A percentile compares a stretch with the other conserved stretches of the same genome.
Evolutionary conservation across 2,888 invertebrate species (phyloP).

Genomic region (Microchrysa polita): DNA sequence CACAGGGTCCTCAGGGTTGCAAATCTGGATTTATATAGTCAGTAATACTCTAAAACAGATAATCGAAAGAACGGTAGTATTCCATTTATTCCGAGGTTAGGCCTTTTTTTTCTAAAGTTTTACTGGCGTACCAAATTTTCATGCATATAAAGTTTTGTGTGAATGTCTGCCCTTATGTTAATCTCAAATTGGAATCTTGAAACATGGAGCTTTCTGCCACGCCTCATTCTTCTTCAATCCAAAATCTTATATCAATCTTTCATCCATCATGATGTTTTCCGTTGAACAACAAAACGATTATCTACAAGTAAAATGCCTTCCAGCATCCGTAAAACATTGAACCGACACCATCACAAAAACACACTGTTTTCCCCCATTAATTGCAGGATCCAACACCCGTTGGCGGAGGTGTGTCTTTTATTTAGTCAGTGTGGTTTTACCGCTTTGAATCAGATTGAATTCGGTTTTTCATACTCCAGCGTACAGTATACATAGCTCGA

Average conservation of each 20-base stretch:
- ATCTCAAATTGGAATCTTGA: too few relatives aligned
- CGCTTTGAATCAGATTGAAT: constrained; percentile 8
- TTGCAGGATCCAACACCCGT: constrained; percentile 36
- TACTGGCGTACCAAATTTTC: too few relatives aligned
- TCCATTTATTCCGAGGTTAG: too few relatives aligned
- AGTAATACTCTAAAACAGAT: too few relatives aligned
- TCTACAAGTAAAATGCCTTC: constrained; percentile 7
- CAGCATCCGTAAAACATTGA: constrained; percentile 37
- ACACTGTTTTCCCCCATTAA: constrained; percentile 48
- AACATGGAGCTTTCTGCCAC: too few relatives aligned
- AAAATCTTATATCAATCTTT: constrained; percentile 22
- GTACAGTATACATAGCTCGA: not conserved
- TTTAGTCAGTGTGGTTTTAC: constrained; percentile 22
- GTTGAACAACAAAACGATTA: not conserved
- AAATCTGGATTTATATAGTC: too few relatives aligned
- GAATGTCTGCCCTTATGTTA: too few relatives aligned
- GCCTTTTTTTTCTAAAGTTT: too few relatives aligned
- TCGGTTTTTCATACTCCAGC: constrained; percentile 11
- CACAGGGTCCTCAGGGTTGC: too few relatives aligned
- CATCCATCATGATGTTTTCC: not conserved
- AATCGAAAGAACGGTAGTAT: too few relatives aligned
- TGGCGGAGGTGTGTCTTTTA: constrained; percentile 47
- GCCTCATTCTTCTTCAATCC: not conserved
- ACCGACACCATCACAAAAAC: constrained; percentile 47
- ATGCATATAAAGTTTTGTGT: too few relatives aligned